phyloP scores from a whole-genome alignment of 1,140 invertebrate genomes.

The Gonioctena quinquepunctata region DNA sequence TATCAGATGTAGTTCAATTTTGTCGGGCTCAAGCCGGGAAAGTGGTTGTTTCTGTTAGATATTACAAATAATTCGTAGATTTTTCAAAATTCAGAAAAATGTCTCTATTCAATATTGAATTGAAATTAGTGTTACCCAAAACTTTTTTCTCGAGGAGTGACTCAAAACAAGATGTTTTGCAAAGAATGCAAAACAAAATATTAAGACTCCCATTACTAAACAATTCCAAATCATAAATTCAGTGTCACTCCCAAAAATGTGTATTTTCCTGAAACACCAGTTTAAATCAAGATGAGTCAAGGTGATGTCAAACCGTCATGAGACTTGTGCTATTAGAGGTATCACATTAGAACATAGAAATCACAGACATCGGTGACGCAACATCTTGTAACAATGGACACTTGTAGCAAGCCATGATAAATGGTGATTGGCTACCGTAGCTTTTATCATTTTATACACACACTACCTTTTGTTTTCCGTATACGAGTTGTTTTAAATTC shows the following conservation, averaged over 20 bases:
- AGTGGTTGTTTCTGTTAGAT: too few relatives aligned
- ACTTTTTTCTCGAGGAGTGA: too few relatives aligned
- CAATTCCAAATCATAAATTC: not conserved
- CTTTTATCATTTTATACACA: constrained; percentile 27
- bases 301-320: not conserved
- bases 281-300: not conserved
- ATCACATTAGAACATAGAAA: not conserved
- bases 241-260: not conserved
- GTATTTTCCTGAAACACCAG: not conserved
- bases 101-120: too few relatives aligned
- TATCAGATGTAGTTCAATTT: too few relatives aligned
- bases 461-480: constrained; percentile 18
- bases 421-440: constrained; percentile 31
- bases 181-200: too few relatives aligned
- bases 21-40: too few relatives aligned
- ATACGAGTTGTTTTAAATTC: not conserved
- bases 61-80: too few relatives aligned
- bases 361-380: constrained; percentile 2
- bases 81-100: too few relatives aligned
- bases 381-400: constrained; percentile 23
- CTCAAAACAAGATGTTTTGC: too few relatives aligned
- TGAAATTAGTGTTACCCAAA: too few relatives aligned
- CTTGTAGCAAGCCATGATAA: constrained; percentile 29
- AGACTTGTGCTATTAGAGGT: not conserved
- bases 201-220: too few relatives aligned